Base-by-base conservation (phyloP, 37 sponge, comb jelly and placozoan species). In the Chondrosia reniformis region DNA sequence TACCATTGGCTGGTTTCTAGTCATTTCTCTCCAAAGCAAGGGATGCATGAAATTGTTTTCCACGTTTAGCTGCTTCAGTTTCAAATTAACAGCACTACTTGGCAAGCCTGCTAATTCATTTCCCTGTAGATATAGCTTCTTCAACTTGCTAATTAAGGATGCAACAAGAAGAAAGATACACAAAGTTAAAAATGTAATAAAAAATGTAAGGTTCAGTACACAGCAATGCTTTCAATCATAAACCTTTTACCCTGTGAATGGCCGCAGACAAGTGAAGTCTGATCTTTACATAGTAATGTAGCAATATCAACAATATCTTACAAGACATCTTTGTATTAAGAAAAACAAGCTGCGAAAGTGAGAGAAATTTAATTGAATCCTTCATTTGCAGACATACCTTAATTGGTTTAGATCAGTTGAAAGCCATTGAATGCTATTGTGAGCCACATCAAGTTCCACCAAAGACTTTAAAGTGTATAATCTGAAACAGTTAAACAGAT, bases 61-160 rank as follows among this genome's bases (percentile, higher is more conserved):
- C 4, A 79, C 62, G 31, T 64, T 32, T 17, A 94, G 62, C 7
- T 88, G 89, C 21, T 74, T 55, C 39, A 89, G 75, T 17, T 57
- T 75, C 22, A 94, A 63, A 9, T 79, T 31, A 31, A 85, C 59
- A 4, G 63, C 27, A 38, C 83, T 71, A 45, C 82, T 43, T 2
- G 95, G 95, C 13, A 94, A 63, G 17, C 89, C 89, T 13, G 77
- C 54, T 37, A 94, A 45, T 75, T 94, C 85, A 63, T 94, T 94
- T 5, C 86, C 85, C 38, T 91, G 83, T 17, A 91, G 30, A 39
- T 94, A 77, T 38, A 94, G 81, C 73, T 75, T 81, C 30, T 58
- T 33, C 0, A 93, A 58, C n/a, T 67, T 58, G 24, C 94, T 89
- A 22, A 28, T 7, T 0, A 33, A 17, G 32, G 42, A 24, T 38